Percentiles rank a stretch among this genome's conserved stretches.
phyloP scores from a whole-genome alignment of 2,797 vertebrate species.

The Rhinogobio ventralis region DNA sequence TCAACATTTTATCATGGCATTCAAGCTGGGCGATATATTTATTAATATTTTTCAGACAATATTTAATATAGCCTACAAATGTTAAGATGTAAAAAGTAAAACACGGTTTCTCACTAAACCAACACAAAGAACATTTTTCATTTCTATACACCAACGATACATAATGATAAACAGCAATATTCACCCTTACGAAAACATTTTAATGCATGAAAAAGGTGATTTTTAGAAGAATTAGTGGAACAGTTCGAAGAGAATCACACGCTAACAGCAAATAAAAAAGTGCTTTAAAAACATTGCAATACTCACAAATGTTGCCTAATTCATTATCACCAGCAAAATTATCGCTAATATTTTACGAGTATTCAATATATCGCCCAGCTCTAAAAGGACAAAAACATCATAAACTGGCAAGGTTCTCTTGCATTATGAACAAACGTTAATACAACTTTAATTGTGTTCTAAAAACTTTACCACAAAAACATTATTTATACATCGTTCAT shows the following conservation, averaged over 20 bases:
- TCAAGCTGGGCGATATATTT: conserved; percentile 1
- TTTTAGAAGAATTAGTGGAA: not conserved
- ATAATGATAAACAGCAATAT: conserved; percentile 19
- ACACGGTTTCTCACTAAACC: not conserved
- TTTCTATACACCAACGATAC: not conserved
- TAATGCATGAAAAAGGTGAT: not conserved
- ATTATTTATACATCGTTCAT: not conserved
- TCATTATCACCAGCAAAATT: not conserved
- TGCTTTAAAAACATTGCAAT: not conserved
- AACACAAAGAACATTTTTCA: not conserved
- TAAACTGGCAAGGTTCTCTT: not conserved
- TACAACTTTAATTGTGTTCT: not conserved
- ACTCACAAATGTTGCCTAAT: not conserved
- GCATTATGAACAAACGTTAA: not conserved
- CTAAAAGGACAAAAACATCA: not conserved
- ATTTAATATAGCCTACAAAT: not conserved
- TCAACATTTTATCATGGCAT: not conserved
- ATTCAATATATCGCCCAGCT: not conserved
- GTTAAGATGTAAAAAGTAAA: not conserved
- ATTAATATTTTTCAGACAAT: conserved; percentile 13
- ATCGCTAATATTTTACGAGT: not conserved
- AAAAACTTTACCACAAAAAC: not conserved
- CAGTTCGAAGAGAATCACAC: not conserved
- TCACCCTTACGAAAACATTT: not conserved
- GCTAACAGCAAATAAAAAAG: not conserved